Evolutionary conservation across 2,113 vertebrate genomes (phyloP), one percentile per base, ranked within the genome.

Genomic region (Mesocricetus auratus): DNA sequence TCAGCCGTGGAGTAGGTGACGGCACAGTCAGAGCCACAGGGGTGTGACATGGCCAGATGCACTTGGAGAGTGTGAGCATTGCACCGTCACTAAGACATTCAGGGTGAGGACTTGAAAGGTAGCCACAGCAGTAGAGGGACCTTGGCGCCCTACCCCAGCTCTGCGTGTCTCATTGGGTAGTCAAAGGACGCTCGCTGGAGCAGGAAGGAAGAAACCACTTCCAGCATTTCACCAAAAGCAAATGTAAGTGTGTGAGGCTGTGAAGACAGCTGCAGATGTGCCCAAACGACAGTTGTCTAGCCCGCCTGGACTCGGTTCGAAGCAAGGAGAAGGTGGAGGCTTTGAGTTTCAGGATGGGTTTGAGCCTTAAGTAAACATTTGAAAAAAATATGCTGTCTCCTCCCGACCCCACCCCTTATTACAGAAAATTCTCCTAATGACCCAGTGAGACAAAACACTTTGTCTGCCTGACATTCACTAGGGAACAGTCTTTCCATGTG

Each of bases 151-250:
- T 29, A 2, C 31, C n/a, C 87, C 60, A 69, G 31, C 86, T 85
- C 64, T 81, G 26, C 71, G 36, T 1, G 1, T 91, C 86, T 96
- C 88, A 58, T 1, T 64, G 90, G 64, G 47, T 45, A 94, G 78
- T 89, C 92, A 36, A 3, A 42, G n/a, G 56, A 56, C 39, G 50
- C 53, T 42, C 94, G 77, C 1, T 45, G 68, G 93, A 77, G 88
- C 86, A 94, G 60, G 94, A 94, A 90, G 22, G 73, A 95, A 79
- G 62, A 64, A 93, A 89, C 66, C 42, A 96, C 42, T 90, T 86
- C 71, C 71, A 87, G 75, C 89, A 71, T 89, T 92, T 75, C 82
- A 78, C 68, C 53, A 91, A 96, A 88, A 94, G 73, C 71, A 95
- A 95, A 58, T 0, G 4, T 36, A 29, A 86, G 78, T 79, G 82